These are phyloP conservation scores for Brachionus koreanus DNA, from an alignment of 1,140 invertebrate genomes.

Conservation along the genomic window DNA sequence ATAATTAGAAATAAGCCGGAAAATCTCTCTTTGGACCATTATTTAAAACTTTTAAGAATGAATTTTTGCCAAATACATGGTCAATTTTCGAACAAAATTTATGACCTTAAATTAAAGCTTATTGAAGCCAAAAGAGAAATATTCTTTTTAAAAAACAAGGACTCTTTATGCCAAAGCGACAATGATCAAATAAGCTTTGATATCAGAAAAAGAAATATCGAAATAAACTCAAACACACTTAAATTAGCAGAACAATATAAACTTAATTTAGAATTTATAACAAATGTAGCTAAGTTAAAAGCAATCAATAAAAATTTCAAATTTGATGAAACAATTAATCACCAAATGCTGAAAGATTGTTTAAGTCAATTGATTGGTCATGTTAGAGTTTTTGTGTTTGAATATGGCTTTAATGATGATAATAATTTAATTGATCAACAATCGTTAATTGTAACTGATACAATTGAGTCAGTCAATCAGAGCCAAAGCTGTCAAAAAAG, in stretches of 20 bases:
- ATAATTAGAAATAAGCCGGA: constrained; percentile 22
- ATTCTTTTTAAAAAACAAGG: background rate
- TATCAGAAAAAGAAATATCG: background rate
- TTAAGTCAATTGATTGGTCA: background rate
- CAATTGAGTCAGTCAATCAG: background rate
- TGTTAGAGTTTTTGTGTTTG: background rate
- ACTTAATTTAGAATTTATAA: constrained; percentile 32
- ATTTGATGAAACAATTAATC: background rate
- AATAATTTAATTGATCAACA: background rate
- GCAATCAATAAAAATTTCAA: constrained; percentile 18
- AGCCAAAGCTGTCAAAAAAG: background rate
- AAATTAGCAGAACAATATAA: background rate
- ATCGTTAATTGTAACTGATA: background rate
- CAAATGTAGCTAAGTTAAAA: constrained; percentile 30
- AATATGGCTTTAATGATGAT: background rate
- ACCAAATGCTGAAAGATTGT: background rate
- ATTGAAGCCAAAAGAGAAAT: constrained; percentile 31
- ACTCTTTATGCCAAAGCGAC: background rate
- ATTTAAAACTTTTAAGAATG: background rate
- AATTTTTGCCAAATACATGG: background rate
- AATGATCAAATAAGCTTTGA: background rate
- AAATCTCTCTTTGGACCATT: constrained; percentile 4
- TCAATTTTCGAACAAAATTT: background rate
- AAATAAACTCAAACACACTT: background rate
- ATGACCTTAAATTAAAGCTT: background rate